Evolutionary conservation across 2,113 vertebrate species (phyloP).

Genomic region (Orthochromis indermauri): DNA sequence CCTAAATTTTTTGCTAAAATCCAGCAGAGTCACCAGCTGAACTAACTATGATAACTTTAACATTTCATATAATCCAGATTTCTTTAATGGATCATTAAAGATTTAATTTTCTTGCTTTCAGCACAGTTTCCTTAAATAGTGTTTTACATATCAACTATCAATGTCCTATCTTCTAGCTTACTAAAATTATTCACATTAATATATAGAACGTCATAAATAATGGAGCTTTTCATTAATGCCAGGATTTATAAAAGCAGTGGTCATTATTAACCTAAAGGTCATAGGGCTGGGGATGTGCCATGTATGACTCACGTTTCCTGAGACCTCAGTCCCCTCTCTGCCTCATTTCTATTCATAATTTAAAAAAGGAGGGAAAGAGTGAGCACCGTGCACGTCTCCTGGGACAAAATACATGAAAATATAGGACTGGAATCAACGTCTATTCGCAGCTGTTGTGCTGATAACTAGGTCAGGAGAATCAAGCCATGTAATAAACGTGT

Average conservation of each 20-base stretch:
- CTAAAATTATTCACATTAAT: neutral
- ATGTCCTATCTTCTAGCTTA: neutral
- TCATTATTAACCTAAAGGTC: neutral
- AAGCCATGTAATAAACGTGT: neutral
- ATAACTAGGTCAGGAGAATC: neutral
- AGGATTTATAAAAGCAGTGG: neutral
- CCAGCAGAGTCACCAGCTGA: neutral
- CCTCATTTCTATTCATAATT: neutral
- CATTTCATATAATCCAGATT: neutral
- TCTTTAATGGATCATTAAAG: neutral
- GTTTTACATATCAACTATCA: neutral
- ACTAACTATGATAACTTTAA: neutral
- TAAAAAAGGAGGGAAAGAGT: neutral
- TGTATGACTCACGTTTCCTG: neutral
- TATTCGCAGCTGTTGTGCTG: neutral
- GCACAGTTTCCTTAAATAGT: neutral
- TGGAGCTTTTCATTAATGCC: neutral
- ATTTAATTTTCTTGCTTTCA: neutral
- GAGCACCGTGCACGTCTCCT: neutral
- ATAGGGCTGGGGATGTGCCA: neutral
- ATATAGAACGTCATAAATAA: neutral
- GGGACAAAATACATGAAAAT: neutral
- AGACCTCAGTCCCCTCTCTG: neutral
- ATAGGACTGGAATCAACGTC: neutral
- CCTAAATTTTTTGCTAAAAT: conserved; percentile 4